Base-by-base conservation (phyloP, 2,113 vertebrate species). In the Boulengerochromis microlepis region DNA sequence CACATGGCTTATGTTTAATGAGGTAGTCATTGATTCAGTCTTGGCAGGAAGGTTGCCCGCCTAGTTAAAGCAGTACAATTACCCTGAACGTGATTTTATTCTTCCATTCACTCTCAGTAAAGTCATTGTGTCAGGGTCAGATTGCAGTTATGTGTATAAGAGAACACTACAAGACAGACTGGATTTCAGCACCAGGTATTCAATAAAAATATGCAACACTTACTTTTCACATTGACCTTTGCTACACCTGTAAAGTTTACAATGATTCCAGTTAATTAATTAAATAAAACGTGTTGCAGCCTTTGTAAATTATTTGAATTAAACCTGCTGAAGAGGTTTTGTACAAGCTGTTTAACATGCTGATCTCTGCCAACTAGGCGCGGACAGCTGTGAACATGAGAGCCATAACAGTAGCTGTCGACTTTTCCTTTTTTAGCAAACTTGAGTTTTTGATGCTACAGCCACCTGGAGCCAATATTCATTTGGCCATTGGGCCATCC, bases 341-440 rank as follows among this genome's bases (percentile, higher is more conserved):
- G 18, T 33, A 50, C 24, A 82, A 26, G 80, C 66, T 35, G 61
- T 81, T 84, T 38, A 69, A 69, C 33, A 69, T 29, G 29, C 47
- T 42, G 24, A 83, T 69, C 85, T 90, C 47, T 61, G 91, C 89
- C 93, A 93, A 91, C 85, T 26, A 95, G 94, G 84, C 12, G 61
- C 53, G 83, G 91, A 94, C 90, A 93, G 92, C 93, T 93, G 90
- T 57, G 83, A 87, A 90, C 86, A 81, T 3, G 81, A 90, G 83
- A 61, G 87, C 88, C 89, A 84, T 31, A 93, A 90, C 89, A 84
- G 91, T 92, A 89, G 89, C 85, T 74, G 76, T 38, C 35, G 38
- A 33, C 81, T 64, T 89, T 91, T 89, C 84, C 90, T 69, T 89
- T 86, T 92, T 91, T 91, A 93, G 91, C 80, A 54, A 87, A 85